Conservation (phyloP, 1,140 invertebrate genomes). For the Elymnias hypermnestra region DNA sequence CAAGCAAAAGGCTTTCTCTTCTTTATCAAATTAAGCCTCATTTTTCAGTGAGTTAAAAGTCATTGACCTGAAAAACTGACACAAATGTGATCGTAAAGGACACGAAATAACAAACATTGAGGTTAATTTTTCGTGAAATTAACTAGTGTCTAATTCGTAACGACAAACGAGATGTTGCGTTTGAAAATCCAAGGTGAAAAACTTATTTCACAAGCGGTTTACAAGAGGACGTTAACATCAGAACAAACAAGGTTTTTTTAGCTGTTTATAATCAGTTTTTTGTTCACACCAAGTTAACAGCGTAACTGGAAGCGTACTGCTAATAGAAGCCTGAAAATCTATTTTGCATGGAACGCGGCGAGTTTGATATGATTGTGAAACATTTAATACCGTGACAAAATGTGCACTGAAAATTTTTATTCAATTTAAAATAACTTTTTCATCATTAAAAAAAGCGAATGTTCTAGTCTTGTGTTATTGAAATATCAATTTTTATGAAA, state of each 20-base stretch:
- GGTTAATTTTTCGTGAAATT: background rate
- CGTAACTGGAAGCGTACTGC: background rate
- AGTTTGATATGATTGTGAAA: conserved; percentile 1
- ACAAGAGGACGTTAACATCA: background rate
- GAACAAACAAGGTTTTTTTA: background rate
- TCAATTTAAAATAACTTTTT: no score
- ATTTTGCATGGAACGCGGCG: background rate
- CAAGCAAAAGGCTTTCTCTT: no score
- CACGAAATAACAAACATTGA: no score
- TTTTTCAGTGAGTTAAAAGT: no score
- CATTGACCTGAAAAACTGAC: no score
- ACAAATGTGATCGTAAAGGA: no score
- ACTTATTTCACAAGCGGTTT: background rate
- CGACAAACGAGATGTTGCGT: background rate
- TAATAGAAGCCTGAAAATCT: background rate
- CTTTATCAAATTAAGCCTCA: no score
- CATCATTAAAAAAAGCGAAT: no score
- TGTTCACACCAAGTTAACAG: background rate
- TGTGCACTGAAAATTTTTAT: no score
- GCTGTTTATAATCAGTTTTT: background rate
- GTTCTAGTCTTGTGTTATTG: no score
- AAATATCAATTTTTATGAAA: no score
- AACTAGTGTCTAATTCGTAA: background rate
- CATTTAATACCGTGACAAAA: no score
- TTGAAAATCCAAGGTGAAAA: background rate